Evolutionary conservation across 2,113 vertebrate genomes (phyloP).

Genomic region (Zapornia atra): DNA sequence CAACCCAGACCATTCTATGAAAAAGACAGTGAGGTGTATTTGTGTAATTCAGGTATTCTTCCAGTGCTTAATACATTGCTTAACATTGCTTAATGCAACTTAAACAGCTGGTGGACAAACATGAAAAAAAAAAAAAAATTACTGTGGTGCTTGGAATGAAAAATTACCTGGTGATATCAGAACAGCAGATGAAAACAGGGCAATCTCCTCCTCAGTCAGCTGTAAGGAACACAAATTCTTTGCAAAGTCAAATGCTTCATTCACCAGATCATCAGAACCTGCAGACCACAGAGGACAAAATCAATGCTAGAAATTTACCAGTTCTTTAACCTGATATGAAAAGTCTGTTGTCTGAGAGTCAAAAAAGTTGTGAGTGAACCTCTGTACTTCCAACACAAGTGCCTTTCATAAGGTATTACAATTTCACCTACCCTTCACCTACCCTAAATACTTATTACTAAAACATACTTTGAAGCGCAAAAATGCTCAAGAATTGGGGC

Average conservation of each 20-base stretch:
- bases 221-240: conserved; percentile 98
- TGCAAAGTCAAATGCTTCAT: conserved; percentile 96
- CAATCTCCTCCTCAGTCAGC: conserved; percentile 97
- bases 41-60: neutral
- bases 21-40: neutral
- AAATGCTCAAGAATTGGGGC: neutral
- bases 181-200: conserved; percentile 97
- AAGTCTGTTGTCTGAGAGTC: neutral
- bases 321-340: neutral
- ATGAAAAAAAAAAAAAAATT: neutral
- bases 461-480: neutral
- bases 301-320: conserved; percentile 22
- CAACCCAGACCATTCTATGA: too few relatives aligned
- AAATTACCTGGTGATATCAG: conserved; percentile 96
- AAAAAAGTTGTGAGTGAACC: neutral
- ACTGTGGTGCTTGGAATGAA: neutral
- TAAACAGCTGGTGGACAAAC: neutral
- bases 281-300: conserved; percentile 40
- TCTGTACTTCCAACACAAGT: neutral
- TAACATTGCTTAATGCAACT: neutral
- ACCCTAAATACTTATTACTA: neutral
- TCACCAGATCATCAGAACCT: conserved; percentile 98
- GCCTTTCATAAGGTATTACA: neutral
- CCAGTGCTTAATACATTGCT: neutral
- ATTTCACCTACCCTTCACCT: neutral